Base-by-base conservation (phyloP, 2,113 vertebrate genomes). In the Laticauda laticaudata region DNA sequence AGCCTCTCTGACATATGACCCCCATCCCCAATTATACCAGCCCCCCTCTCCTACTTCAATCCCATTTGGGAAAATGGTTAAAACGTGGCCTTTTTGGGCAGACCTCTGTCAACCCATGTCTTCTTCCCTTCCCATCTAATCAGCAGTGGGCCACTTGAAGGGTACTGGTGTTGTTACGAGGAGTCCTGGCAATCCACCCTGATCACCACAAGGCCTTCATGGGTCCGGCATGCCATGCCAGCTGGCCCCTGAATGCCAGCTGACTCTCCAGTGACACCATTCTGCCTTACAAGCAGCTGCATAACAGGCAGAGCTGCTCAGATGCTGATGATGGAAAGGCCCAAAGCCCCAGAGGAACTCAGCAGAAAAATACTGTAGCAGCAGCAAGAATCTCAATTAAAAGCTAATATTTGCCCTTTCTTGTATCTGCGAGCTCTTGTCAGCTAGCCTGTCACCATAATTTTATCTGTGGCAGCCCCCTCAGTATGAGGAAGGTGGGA, bases 361-460 rank as follows among this genome's bases (percentile, higher is more conserved):
- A 11, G 57, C 86, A 92, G 91, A 24, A 53, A 87, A 55, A 55
- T 69, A 64, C 57, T 92, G 86, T 51, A 75, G 45, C 45, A 43
- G 26, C 39, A 64, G 12, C n/a, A 87, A 43, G 45, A 54, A 88
- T 64, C n/a, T 88, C n/a, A 20, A 14, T 9, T 54, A 51, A 75
- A 92, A 87, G 91, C 29, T 51, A 92, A 51, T 92, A 26, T 53
- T 24, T 91, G 64, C 90, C 90, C 18, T 39, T 91, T 21, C 51
- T 55, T 55, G 5, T 92, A 48, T 89, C 59, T 34, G 43, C 26
- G 15, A 91, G 75, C 86, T 18, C 51, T 55, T 34, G 29, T 20
- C 51, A 92, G 26, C 26, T 54, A 34, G 87, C 53, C 26, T 64
- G 57, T n/a, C 75, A 53, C 6, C 54, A 8, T 26, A 26, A 55